Conservation (phyloP, 1,140 invertebrate genomes). For the Pollicipes pollicipes region DNA sequence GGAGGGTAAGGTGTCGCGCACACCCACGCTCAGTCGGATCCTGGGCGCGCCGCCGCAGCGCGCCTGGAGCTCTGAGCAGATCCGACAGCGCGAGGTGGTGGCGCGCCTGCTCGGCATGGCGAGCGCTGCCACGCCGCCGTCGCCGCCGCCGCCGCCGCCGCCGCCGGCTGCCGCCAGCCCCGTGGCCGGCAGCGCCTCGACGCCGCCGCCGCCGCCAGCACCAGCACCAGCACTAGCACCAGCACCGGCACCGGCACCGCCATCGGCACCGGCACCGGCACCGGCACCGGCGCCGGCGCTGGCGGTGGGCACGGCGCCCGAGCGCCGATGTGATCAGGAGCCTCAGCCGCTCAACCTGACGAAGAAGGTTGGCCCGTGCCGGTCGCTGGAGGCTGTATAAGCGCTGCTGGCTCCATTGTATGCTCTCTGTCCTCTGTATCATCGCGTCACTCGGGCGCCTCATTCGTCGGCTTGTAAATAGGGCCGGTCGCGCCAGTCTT, state of each 20-base stretch:
- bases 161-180: too few species aligned
- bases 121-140: too few species aligned
- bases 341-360: not conserved
- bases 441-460: too few species aligned
- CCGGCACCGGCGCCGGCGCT: not conserved
- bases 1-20: not conserved
- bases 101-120: conserved; percentile 26
- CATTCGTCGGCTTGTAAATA: not conserved
- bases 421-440: too few species aligned
- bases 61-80: not conserved
- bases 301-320: not conserved
- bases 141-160: too few species aligned
- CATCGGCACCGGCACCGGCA: too few species aligned
- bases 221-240: too few species aligned
- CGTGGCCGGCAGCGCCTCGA: too few species aligned
- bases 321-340: not conserved
- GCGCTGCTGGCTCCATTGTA: too few species aligned
- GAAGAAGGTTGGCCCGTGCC: not conserved
- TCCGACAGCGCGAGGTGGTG: conserved; percentile 16
- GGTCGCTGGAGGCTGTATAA: not conserved
- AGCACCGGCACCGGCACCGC: too few species aligned
- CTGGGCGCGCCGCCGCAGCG: not conserved
- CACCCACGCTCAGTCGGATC: not conserved
- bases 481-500: not conserved
- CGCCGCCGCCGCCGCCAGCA: too few species aligned